Percentiles rank a stretch among this genome's conserved stretches.
phyloP scores from a whole-genome alignment of 2,797 vertebrate genomes.

The Mycteria americana region DNA sequence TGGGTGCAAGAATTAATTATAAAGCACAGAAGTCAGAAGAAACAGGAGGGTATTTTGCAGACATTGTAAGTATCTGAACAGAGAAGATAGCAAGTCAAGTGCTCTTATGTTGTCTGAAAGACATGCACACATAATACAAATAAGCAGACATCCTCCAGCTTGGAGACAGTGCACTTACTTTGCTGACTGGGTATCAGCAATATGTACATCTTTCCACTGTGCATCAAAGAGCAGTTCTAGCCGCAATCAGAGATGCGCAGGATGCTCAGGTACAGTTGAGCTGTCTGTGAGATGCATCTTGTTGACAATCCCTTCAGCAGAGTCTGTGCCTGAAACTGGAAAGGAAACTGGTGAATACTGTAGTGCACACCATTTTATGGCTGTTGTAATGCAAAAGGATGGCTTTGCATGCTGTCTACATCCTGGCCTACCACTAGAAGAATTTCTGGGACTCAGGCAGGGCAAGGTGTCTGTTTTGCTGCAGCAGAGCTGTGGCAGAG shows the following conservation, averaged over 20 bases:
- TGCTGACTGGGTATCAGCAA: not conserved
- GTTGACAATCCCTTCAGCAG: not conserved
- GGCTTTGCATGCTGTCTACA: not conserved
- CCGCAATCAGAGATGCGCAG: accelerated
- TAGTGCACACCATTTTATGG: not conserved
- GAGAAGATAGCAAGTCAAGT: not conserved
- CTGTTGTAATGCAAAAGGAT: not conserved
- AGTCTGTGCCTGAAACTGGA: not conserved
- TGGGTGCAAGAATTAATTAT: not conserved
- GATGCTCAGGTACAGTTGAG: not conserved
- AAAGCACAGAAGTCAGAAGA: not conserved
- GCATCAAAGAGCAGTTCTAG: not conserved
- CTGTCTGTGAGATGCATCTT: not conserved
- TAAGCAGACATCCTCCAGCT: not conserved
- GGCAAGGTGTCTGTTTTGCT: not conserved
- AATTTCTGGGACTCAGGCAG: not conserved
- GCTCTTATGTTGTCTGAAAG: not conserved
- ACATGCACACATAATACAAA: not conserved
- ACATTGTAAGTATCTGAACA: not conserved
- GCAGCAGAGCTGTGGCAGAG: not conserved
- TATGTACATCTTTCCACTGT: not conserved
- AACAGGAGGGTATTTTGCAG: not conserved
- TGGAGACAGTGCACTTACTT: not conserved
- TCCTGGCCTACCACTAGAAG: not conserved
- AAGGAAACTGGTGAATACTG: not conserved